Conservation (phyloP, 2,888 invertebrate genomes). For the Vannuccia rotundouncinata region DNA sequence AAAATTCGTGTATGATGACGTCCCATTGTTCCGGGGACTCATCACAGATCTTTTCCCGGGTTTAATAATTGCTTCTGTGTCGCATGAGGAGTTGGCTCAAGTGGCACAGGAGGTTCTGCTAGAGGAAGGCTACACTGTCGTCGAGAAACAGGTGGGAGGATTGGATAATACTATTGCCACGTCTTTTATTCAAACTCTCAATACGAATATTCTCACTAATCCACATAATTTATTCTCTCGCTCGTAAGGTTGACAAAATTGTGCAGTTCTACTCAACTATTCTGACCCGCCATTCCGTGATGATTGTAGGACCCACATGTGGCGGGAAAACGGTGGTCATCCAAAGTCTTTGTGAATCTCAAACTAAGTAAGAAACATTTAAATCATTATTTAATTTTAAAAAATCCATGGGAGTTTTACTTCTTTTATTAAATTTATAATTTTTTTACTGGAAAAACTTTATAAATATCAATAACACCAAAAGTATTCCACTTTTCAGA, state of each 20-base stretch:
- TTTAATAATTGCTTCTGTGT: conserved; percentile 36
- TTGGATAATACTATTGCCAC: too few relatives aligned
- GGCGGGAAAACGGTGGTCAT: conserved; percentile 41
- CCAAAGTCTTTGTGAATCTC: conserved; percentile 33
- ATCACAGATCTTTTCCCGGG: conserved; percentile 39
- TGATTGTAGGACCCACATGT: conserved; percentile 40
- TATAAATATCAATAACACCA: too few relatives aligned
- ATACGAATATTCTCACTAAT: too few relatives aligned
- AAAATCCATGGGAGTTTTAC: too few relatives aligned
- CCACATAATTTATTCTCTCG: too few relatives aligned
- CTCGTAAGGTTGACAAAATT: conserved; percentile 40
- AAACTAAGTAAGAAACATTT: conserved; percentile 37
- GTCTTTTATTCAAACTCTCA: too few relatives aligned
- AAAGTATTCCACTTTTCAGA: too few relatives aligned
- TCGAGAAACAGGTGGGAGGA: conserved; percentile 13
- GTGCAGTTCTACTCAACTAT: conserved; percentile 40
- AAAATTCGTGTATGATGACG: conserved; percentile 40
- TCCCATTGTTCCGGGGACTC: conserved; percentile 40
- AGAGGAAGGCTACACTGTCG: conserved; percentile 22
- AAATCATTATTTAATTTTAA: conserved; percentile 8
- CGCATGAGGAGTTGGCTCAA: conserved; percentile 30
- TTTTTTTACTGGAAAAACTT: too few relatives aligned
- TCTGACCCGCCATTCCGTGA: conserved; percentile 39
- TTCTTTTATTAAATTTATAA: too few relatives aligned
- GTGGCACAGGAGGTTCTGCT: conserved; percentile 18